Conservation (phyloP, 1,140 invertebrate genomes). For the Drosophila azteca region DNA sequence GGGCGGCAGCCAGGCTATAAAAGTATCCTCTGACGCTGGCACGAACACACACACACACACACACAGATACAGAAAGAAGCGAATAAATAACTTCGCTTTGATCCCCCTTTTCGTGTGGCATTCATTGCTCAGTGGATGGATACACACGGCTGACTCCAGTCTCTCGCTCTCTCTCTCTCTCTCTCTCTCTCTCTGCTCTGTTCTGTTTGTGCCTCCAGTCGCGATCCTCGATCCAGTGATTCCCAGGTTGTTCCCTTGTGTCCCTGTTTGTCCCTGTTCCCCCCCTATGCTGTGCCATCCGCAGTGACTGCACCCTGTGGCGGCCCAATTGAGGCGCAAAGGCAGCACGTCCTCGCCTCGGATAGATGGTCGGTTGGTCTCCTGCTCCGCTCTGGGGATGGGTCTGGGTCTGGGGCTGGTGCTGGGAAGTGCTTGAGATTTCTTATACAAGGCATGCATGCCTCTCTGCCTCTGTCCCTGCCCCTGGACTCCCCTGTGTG, state of each 20-base stretch:
- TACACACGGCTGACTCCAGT: conserved; percentile 66
- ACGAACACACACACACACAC: conserved; percentile 28
- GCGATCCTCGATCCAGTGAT: conserved; percentile 25
- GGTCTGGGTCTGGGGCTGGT: background rate
- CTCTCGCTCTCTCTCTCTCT: background rate
- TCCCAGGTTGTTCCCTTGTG: conserved; percentile 13
- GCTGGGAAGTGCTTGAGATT: conserved; percentile 49
- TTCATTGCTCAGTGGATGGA: conserved; percentile 57
- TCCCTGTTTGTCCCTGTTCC: conserved; percentile 9
- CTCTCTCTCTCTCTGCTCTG: too few species aligned
- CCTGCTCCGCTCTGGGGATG: conserved; percentile 20
- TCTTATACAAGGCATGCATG: conserved; percentile 3
- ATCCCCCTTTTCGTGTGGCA: conserved; percentile 56
- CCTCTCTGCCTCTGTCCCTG: conserved; percentile 3
- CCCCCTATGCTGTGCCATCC: conserved; percentile 20
- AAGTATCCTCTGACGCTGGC: conserved; percentile 72
- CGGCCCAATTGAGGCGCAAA: conserved; percentile 62
- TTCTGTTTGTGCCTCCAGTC: background rate
- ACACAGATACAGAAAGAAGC: conserved; percentile 27
- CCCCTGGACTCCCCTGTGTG: background rate
- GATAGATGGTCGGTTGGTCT: conserved; percentile 26
- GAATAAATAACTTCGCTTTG: conserved; percentile 74
- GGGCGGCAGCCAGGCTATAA: conserved; percentile 55
- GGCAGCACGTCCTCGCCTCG: conserved; percentile 73
- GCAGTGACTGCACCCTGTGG: conserved; percentile 71